Conservation (phyloP, 2,888 invertebrate genomes). For the Platycnemis pennipes region DNA sequence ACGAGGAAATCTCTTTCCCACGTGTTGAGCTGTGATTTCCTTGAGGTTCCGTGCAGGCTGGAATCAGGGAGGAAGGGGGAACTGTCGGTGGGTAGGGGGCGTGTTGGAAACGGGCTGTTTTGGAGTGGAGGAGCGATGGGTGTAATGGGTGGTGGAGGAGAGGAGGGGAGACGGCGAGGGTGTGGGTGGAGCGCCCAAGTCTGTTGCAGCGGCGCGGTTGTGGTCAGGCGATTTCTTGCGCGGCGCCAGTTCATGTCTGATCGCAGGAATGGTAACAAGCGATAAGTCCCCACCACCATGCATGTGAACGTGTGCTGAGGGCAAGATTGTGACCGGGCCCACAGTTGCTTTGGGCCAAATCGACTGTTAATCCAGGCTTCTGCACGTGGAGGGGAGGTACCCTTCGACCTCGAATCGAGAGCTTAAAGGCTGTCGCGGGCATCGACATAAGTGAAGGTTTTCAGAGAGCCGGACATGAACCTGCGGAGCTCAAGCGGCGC, state of each 20-base stretch:
- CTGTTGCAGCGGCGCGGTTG: neutral
- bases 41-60: slow-evolving; percentile 56
- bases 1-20: slow-evolving; percentile 65
- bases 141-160: neutral
- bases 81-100: neutral
- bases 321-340: neutral
- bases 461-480: no score
- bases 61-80: neutral
- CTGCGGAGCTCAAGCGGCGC: neutral
- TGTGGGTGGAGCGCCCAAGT: neutral
- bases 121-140: neutral
- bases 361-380: neutral
- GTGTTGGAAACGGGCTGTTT: neutral
- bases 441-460: neutral
- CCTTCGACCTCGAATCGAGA: neutral
- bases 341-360: neutral
- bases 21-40: slow-evolving; percentile 67
- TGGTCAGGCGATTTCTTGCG: slow-evolving; percentile 57
- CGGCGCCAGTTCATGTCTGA: slow-evolving; percentile 23
- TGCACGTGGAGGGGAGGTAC: neutral
- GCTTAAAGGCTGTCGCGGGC: neutral
- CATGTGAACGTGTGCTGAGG: neutral
- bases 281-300: neutral
- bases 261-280: slow-evolving; percentile 18
- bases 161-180: neutral